Conservation (phyloP, 1,140 invertebrate genomes). For the Adoxophyes honmai region DNA sequence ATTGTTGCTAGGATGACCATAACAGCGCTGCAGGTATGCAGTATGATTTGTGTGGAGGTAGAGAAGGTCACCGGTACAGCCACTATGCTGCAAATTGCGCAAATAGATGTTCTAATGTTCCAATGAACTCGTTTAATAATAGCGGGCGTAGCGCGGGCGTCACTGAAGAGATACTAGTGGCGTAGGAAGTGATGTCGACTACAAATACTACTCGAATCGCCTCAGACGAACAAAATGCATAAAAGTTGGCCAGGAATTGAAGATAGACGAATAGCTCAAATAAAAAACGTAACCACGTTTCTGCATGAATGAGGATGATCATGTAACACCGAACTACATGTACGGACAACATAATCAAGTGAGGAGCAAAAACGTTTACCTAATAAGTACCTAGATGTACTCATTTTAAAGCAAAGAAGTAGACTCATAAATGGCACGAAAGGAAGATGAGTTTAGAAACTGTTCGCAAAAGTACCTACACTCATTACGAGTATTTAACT, state of each 20-base stretch:
- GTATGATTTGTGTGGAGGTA: conserved; percentile 30
- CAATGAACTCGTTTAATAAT: conserved; percentile 77
- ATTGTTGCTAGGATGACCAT: background rate
- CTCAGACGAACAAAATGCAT: conserved; percentile 43
- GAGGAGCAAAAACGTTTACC: no score
- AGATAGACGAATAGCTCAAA: background rate
- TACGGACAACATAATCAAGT: no score
- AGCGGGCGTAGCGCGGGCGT: conserved; percentile 69
- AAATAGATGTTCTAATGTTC: conserved; percentile 77
- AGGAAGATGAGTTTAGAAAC: no score
- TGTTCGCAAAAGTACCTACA: no score
- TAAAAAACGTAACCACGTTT: background rate
- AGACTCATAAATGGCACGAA: no score
- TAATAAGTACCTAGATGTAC: no score
- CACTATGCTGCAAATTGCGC: conserved; percentile 70
- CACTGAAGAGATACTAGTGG: conserved; percentile 34
- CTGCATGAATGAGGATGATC: conserved; percentile 9
- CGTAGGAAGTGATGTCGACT: conserved; percentile 23
- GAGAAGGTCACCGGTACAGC: conserved; percentile 67
- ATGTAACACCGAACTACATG: no score
- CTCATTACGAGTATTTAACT: no score
- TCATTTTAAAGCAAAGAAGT: no score
- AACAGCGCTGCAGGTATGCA: background rate
- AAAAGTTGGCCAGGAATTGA: conserved; percentile 47
- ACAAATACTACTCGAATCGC: conserved; percentile 30